These are phyloP conservation scores for Meloidogyne chitwoodi DNA, from an alignment of 1,140 invertebrate species.

Conservation along the genomic window DNA sequence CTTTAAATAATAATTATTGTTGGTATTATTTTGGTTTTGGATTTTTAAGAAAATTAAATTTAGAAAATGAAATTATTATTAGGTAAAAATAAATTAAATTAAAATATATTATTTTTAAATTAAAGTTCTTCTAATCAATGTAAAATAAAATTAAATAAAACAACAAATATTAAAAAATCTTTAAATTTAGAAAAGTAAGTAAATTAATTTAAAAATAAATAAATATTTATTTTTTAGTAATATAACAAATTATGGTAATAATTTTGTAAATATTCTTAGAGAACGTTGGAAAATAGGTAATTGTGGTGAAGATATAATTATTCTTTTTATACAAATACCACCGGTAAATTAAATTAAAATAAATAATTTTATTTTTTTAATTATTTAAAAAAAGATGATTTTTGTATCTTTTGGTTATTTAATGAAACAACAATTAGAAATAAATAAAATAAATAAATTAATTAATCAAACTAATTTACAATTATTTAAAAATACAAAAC, in stretches of 20 bases:
- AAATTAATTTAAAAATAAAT: neutral
- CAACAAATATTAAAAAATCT: neutral
- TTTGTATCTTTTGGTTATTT: neutral
- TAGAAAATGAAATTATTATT: neutral
- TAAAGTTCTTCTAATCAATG: slow-evolving; percentile 4
- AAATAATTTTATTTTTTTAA: neutral
- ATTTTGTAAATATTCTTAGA: slow-evolving; percentile 31
- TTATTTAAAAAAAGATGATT: neutral
- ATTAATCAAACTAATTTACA: neutral
- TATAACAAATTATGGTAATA: slow-evolving; percentile 23
- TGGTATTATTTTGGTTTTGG: slow-evolving; percentile 42
- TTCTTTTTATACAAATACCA: slow-evolving; percentile 29
- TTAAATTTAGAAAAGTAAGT: slow-evolving; percentile 3
- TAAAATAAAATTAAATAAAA: neutral
- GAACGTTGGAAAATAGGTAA: slow-evolving; percentile 35
- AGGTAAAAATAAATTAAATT: neutral
- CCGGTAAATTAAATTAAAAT: slow-evolving; percentile 5
- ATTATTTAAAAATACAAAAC: neutral
- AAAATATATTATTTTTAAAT: neutral
- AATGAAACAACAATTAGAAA: neutral
- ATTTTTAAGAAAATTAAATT: slow-evolving; percentile 27
- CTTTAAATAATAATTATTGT: slow-evolving; percentile 11
- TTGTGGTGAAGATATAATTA: slow-evolving; percentile 38
- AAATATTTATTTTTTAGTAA: neutral
- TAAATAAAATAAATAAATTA: neutral